Base-by-base conservation (phyloP, 2,888 invertebrate genomes). In the Ormyrus nitidulus region DNA sequence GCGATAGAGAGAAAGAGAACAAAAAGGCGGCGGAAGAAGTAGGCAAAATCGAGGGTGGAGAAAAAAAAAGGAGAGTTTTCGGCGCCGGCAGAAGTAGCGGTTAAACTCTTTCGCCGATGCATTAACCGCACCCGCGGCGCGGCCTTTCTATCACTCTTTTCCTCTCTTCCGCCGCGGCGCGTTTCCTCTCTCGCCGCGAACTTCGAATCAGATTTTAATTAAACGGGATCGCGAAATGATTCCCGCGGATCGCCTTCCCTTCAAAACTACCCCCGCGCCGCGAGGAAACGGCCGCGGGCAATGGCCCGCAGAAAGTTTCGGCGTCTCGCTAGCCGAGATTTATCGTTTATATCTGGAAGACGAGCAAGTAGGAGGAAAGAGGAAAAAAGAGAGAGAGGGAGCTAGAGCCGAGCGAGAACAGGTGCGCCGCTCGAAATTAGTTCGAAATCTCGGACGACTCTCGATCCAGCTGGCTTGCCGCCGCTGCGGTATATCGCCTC, bases 151-250 rank as follows among this genome's bases (percentile, higher is more conserved):
- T 59, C n/a, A 34, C 13, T 49, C 77, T 74, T 53, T 81, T 80
- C 81, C 77, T 68, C 78, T 79, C 77, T 82, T 56, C 73, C 70
- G 70, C 64, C 78, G 58, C 56, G 69, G 19, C 19, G 19, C 61
- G 71, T 73, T 34, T 4, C 62, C 78, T 10, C 69, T 10, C 69
- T 81, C 83, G 84, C 34, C 83, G 84, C 84, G 86, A 85, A 87
- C 86, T 87, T 88, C 86, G 88, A 89, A 89, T 89, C 88, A 89
- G 87, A 89, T 89, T 90, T 90, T 90, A 90, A 90, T 90, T 90
- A 90, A 90, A 90, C 87, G 87, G 81, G 88, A 90, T 87, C 86
- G 87, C 86, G 85, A 86, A 89, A 90, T 88, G 89, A 90, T 90
- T 86, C 87, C 85, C 85, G 80, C 84, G 74, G 84, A 84, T 85